These are phyloP conservation scores for Cephus nigrinus DNA, from an alignment of 2,888 invertebrate genomes.

Conservation along the genomic window DNA sequence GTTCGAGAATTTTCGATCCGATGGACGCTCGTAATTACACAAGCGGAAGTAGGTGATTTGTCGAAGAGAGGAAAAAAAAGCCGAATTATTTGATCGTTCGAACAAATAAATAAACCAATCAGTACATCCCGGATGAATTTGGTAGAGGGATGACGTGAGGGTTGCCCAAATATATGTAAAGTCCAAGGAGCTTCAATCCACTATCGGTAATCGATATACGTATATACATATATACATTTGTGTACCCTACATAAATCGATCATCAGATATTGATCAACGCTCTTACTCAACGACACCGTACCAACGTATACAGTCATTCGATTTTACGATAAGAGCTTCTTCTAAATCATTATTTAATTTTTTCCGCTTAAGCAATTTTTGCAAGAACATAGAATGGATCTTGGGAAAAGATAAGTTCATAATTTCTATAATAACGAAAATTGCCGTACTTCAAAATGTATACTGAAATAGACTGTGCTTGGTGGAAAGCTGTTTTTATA, in stretches of 20 bases:
- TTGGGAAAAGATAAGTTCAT: background rate
- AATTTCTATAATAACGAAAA: background rate
- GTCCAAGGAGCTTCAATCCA: background rate
- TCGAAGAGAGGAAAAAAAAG: background rate
- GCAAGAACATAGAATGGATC: background rate
- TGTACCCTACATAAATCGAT: background rate
- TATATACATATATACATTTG: background rate
- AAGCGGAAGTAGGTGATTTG: background rate
- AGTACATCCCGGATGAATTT: background rate
- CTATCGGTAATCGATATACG: background rate
- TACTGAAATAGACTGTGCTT: background rate
- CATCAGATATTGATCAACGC: background rate
- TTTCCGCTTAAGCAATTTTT: background rate
- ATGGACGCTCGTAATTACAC: background rate
- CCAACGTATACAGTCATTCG: background rate
- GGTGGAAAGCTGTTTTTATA: background rate
- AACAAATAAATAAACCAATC: background rate
- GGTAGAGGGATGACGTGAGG: background rate
- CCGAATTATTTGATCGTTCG: conserved; percentile 3
- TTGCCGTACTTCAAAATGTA: background rate
- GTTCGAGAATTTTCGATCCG: background rate
- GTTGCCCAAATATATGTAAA: background rate
- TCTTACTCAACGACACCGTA: background rate
- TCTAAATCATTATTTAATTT: background rate
- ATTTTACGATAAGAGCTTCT: background rate